Percentiles rank a stretch among this genome's conserved stretches.
Conservation (phyloP, 2,888 invertebrate genomes). For the Pardosa pseudoannulata region DNA sequence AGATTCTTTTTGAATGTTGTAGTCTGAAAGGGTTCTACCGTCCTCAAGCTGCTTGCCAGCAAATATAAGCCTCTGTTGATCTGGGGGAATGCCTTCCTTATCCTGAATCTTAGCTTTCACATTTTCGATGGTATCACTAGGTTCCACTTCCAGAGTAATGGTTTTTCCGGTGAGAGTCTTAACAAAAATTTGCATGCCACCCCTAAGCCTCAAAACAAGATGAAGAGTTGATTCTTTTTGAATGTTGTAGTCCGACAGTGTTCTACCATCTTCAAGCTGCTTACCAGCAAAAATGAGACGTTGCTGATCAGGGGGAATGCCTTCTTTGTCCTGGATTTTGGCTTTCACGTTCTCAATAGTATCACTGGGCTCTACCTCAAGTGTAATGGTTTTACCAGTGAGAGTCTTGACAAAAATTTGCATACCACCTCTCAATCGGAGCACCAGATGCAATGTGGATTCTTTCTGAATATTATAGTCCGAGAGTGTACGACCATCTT, state of each 20-base stretch:
- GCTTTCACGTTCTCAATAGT: constrained; percentile 97
- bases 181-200: constrained; percentile 67
- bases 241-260: constrained; percentile 82
- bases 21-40: constrained; percentile 82
- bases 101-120: constrained; percentile 95
- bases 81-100: constrained; percentile 93
- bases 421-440: constrained; percentile 79
- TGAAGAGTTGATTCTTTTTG: constrained; percentile 79
- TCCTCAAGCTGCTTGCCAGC: constrained; percentile 83
- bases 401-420: constrained; percentile 89
- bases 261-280: constrained; percentile 82
- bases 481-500: constrained; percentile 82
- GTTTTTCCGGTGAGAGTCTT: constrained; percentile 81
- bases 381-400: constrained; percentile 94
- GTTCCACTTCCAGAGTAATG: constrained; percentile 93
- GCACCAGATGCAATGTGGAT: constrained; percentile 77
- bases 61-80: constrained; percentile 88
- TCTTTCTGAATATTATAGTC: constrained; percentile 83
- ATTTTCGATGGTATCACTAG: constrained; percentile 95
- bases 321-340: constrained; percentile 94
- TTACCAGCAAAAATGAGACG: constrained; percentile 84
- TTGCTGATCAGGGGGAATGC: constrained; percentile 93
- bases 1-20: constrained; percentile 85
- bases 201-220: constrained; percentile 77
- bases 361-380: constrained; percentile 93